Evolutionary conservation across 2,888 invertebrate species (phyloP), one percentile per base, ranked within the genome.

Genomic region (Epistrophe eligans): DNA sequence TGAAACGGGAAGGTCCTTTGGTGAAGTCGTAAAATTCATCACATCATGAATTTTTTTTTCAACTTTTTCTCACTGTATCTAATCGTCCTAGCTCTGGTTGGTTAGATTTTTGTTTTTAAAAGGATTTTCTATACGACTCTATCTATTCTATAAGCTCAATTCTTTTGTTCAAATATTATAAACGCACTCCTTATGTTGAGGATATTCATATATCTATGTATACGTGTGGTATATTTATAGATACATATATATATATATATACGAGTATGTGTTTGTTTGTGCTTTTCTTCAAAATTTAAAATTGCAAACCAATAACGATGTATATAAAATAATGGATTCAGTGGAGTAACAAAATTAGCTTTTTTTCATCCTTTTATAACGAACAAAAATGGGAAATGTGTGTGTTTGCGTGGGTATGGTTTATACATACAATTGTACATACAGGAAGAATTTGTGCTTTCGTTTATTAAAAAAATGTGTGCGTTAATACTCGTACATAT

Each of bases 11-110:
- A 77, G 80, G 77, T 81, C 81, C 80, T 81, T 77, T 76, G 58
- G 71, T 76, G 45, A 67, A 67, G 84, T 81, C 81, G 64, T 85
- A 85, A 85, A 85, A 81, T 85, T 70, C 77, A 85, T 85, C 81
- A 84, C 77, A 81, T 70, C 76, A 60, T 71, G 45, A 66, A 52
- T 52, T 76, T 60, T 67, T 52, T 55, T 24, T 60, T 58, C 50
- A 15, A 8, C 43, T 1, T 62, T 43, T 55, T 24, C 55, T 58
- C 50, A 19, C 13, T 62, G 1, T 62, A 50, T 80, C 77, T 77
- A 77, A 84, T 66, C 84, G 66, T 52, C 35, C 40, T 35, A 7
- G 17, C 7, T 60, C 6, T 17, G 24, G 40, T 15, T 62, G 13
- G 15, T n/a, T n/a, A 13, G 24, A 24, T 38, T 17, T 38, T 19